Evolutionary conservation across 1,140 invertebrate species (phyloP).

Genomic region (Prorops nasuta): DNA sequence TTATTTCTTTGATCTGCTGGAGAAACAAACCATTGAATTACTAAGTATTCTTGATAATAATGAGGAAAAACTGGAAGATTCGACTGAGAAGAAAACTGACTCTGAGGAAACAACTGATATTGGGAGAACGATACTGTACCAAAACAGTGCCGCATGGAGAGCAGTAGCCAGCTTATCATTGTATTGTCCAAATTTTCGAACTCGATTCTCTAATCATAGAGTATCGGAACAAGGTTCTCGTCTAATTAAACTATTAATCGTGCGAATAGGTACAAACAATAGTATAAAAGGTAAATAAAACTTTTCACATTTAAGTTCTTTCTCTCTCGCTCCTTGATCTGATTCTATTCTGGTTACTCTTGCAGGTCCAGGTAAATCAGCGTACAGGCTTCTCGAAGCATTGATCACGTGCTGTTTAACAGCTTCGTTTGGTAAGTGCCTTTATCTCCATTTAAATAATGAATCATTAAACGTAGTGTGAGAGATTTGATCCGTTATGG

Average conservation of each 20-base stretch:
- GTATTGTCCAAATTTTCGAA: constrained; percentile 60
- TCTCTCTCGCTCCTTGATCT: not conserved
- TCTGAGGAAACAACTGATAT: constrained; percentile 1
- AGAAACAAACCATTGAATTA: constrained; percentile 50
- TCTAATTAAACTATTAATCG: constrained; percentile 38
- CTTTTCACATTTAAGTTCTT: constrained; percentile 1
- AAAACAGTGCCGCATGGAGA: constrained; percentile 57
- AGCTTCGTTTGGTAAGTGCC: constrained; percentile 46
- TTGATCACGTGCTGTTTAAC: constrained; percentile 51
- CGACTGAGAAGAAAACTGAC: constrained; percentile 11
- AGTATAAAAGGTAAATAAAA: constrained; percentile 37
- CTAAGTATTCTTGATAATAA: constrained; percentile 26
- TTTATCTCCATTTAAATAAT: too few species aligned
- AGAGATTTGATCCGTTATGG: not conserved
- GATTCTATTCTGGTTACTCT: constrained; percentile 4
- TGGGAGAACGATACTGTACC: constrained; percentile 27
- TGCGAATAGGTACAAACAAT: constrained; percentile 36
- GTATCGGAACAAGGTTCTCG: constrained; percentile 28
- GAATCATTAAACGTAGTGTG: too few species aligned
- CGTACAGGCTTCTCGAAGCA: constrained; percentile 47
- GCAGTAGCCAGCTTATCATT: constrained; percentile 60
- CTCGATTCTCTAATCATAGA: constrained; percentile 45
- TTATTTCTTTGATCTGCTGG: constrained; percentile 58
- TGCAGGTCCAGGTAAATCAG: constrained; percentile 49
- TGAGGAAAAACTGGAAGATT: constrained; percentile 1